Percentiles rank a stretch among this genome's conserved stretches.
Evolutionary conservation across 2,797 vertebrate genomes (phyloP).

Genomic region (Artibeus lituratus): DNA sequence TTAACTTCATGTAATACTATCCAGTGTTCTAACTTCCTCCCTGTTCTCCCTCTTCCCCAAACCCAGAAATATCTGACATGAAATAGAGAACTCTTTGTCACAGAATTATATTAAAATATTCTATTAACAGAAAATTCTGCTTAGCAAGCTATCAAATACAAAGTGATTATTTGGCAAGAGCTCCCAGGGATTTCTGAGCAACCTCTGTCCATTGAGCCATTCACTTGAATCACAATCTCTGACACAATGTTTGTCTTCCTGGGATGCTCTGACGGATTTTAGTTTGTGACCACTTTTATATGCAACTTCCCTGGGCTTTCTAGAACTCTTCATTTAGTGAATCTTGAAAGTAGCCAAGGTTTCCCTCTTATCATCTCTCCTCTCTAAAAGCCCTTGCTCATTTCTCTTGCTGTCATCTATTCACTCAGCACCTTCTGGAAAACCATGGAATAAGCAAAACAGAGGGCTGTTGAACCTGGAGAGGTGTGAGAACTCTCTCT

Average conservation of each 20-base stretch:
- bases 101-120: not conserved
- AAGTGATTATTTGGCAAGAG: not conserved
- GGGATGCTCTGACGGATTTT: not conserved
- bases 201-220: not conserved
- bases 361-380: not conserved
- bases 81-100: not conserved
- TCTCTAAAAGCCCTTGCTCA: not conserved
- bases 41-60: not conserved
- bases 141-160: not conserved
- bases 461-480: not conserved
- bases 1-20: not conserved
- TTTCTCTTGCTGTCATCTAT: not conserved
- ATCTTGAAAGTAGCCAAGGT: not conserved
- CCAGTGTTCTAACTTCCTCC: not conserved
- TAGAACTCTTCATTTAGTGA: not conserved
- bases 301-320: not conserved
- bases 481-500: not conserved
- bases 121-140: slow-evolving; percentile 13
- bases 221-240: not conserved
- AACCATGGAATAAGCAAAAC: not conserved
- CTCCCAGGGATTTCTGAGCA: not conserved
- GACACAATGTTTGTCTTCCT: not conserved
- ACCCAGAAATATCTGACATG: slow-evolving; percentile 41
- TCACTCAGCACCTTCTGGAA: not conserved
- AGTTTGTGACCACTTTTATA: not conserved